Evolutionary conservation across 2,888 invertebrate species (phyloP), one percentile per base, ranked within the genome.

Genomic region (Punctoribates punctum): DNA sequence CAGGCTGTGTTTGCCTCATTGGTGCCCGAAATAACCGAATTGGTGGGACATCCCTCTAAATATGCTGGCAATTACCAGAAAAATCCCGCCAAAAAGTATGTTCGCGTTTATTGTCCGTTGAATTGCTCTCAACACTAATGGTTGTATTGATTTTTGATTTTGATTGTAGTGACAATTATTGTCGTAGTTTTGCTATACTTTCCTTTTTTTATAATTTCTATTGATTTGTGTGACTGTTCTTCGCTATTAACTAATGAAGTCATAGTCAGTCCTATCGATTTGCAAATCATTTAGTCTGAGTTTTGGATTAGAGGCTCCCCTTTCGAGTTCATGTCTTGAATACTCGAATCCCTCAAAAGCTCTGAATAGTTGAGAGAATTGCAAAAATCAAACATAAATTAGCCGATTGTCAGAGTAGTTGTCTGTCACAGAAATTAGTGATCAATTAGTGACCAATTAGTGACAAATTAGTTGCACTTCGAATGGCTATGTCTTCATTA

Each of bases 1-100:
- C 70, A 97, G 96, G 98, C 98, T 89, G 96, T 98, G 91, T 99
- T 99, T 91, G 97, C 98, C 89, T 96, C 96, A 90, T 97, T 96
- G 92, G 96, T 99, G 88, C 98, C 98, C 87, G 98, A 99, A 92
- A 97, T 99, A 48, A 96, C 95, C 87, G 97, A 98, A 89, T 92
- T 98, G 88, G 93, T 97, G 87, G 96, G 96, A 88, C 94, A 95
- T 89, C 92, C 97, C 87, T 93, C 95, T 90, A 96, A 97, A 90
- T 98, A 97, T 90, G 96, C 96, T 88, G 98, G 98, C 88, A 92
- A 93, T 87, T 98, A 96, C 91, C 95, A 89, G 85, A 88, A 88
- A 84, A 89, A 89, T 85, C 88, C 89, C 84, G 89, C 96, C 89
- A 96, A 96, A 92, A 95, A 96, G 96, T 96, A 92, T 89, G 76